phyloP scores from a whole-genome alignment of 1,140 invertebrate species.

The Papilio xuthus region DNA sequence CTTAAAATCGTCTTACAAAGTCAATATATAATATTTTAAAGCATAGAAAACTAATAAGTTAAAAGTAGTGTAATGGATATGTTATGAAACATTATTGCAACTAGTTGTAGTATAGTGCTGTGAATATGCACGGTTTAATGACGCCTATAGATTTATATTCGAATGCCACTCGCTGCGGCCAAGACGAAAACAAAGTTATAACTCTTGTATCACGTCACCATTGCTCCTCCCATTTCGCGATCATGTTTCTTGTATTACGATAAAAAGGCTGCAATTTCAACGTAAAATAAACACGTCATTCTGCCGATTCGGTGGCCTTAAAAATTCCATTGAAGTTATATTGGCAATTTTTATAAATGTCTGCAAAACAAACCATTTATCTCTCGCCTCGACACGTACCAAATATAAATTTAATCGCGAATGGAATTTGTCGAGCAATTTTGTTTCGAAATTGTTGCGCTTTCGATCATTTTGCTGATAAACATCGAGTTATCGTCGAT shows the following conservation, averaged over 20 bases:
- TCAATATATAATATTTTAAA: not conserved
- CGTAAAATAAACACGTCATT: not conserved
- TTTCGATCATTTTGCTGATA: conserved; percentile 17
- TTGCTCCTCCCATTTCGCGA: not conserved
- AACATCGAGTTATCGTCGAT: not conserved
- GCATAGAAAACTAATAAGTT: too few relatives aligned
- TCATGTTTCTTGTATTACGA: not conserved
- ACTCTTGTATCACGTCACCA: not conserved
- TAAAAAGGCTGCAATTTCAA: not conserved
- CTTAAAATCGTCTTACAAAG: not conserved
- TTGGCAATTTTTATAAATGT: conserved; percentile 14
- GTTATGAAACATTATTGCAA: not conserved
- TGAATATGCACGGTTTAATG: not conserved
- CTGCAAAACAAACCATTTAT: conserved; percentile 8
- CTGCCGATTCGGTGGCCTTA: not conserved
- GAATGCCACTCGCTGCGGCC: not conserved
- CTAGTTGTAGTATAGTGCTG: not conserved
- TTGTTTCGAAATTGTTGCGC: not conserved
- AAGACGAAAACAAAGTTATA: conserved; percentile 22
- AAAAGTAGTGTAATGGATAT: not conserved
- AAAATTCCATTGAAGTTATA: not conserved
- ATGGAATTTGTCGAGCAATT: conserved; percentile 6
- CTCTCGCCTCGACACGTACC: not conserved
- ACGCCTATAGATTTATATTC: conserved; percentile 3
- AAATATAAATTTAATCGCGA: not conserved